phyloP scores from a whole-genome alignment of 2,888 invertebrate genomes.

The Taphrorychus bicolor region DNA sequence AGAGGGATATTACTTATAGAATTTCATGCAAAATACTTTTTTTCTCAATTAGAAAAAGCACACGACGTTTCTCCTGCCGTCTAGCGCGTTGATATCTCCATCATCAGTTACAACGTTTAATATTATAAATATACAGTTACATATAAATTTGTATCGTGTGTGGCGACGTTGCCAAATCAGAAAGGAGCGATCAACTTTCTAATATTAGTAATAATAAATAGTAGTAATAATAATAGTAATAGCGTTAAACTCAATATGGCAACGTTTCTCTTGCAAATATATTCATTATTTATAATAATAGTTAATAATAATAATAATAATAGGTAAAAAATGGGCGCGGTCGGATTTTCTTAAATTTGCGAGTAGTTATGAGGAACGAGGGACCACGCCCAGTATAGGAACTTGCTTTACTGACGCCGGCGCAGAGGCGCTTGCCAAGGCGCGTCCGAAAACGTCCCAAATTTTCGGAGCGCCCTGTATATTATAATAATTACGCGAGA shows the following conservation, averaged over 20 bases:
- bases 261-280: slow-evolving; percentile 56
- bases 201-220: slow-evolving; percentile 61
- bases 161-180: not conserved
- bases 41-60: slow-evolving; percentile 31
- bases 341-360: slow-evolving; percentile 49
- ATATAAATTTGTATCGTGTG: not conserved
- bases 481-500: slow-evolving; percentile 36
- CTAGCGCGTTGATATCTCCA: slow-evolving; percentile 42
- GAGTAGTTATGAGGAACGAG: slow-evolving; percentile 56
- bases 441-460: not conserved
- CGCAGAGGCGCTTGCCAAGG: slow-evolving; percentile 56
- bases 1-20: slow-evolving; percentile 49
- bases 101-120: slow-evolving; percentile 55
- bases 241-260: too few relatives aligned
- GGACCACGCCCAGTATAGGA: slow-evolving; percentile 58
- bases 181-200: slow-evolving; percentile 52
- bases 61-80: slow-evolving; percentile 32
- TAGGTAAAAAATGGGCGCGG: slow-evolving; percentile 57
- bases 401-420: slow-evolving; percentile 62
- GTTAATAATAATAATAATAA: slow-evolving; percentile 18
- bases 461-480: slow-evolving; percentile 14
- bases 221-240: slow-evolving; percentile 57
- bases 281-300: slow-evolving; percentile 57
- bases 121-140: slow-evolving; percentile 59
- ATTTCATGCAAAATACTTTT: slow-evolving; percentile 30